Evolutionary conservation across 2,888 invertebrate species (phyloP).

Genomic region (Plutella xylostella): DNA sequence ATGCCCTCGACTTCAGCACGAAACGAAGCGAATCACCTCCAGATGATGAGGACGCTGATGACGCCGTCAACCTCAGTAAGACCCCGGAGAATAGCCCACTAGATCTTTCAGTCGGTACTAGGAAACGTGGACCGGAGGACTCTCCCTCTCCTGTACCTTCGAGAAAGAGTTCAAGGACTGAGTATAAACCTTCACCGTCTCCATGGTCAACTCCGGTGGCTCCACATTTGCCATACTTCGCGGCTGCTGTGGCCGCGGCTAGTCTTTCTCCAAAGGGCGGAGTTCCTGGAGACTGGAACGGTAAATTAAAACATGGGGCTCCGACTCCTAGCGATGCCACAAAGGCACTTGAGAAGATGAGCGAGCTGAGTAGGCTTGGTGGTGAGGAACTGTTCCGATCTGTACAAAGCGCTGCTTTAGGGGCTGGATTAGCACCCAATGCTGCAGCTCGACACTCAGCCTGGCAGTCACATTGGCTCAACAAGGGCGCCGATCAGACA

Average conservation of each 20-base stretch:
- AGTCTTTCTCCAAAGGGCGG: constrained; percentile 80
- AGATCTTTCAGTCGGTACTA: constrained; percentile 82
- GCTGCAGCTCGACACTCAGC: constrained; percentile 85
- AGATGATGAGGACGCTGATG: constrained; percentile 71
- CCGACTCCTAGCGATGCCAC: constrained; percentile 84
- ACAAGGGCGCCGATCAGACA: constrained; percentile 94
- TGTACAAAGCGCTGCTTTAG: constrained; percentile 64
- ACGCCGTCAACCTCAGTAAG: constrained; percentile 80
- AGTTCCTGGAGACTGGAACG: constrained; percentile 78
- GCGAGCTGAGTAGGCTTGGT: constrained; percentile 86
- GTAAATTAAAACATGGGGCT: constrained; percentile 77
- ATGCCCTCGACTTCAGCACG: constrained; percentile 84
- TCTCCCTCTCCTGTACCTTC: constrained; percentile 71
- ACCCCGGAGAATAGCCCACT: constrained; percentile 78
- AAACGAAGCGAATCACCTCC: constrained; percentile 70
- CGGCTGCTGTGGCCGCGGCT: constrained; percentile 82
- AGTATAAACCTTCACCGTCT: constrained; percentile 77
- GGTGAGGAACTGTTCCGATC: constrained; percentile 81
- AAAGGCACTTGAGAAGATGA: constrained; percentile 92
- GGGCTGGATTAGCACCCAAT: constrained; percentile 61
- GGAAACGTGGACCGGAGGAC: constrained; percentile 78
- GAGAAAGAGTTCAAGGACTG: constrained; percentile 76
- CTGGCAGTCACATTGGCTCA: constrained; percentile 98
- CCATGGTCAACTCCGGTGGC: constrained; percentile 86
- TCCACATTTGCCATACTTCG: constrained; percentile 84